Evolutionary conservation across 1,140 invertebrate genomes (phyloP).

Genomic region (Drosophila repleta): DNA sequence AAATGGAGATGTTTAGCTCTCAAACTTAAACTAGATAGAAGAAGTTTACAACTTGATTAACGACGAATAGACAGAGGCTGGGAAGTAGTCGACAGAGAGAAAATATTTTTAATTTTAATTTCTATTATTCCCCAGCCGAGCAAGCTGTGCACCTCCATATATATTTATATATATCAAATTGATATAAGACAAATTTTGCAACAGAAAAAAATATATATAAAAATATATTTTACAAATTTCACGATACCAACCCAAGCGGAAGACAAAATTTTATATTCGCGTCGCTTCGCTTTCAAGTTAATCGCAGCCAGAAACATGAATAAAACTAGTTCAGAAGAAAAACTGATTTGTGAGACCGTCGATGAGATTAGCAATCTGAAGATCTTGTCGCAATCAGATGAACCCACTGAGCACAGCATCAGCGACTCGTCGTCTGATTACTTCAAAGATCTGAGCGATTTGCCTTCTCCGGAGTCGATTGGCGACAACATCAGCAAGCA

Average conservation of each 20-base stretch:
- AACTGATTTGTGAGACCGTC: background rate
- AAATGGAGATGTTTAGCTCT: constrained; percentile 9
- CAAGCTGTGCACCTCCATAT: background rate
- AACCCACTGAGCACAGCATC: background rate
- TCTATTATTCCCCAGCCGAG: background rate
- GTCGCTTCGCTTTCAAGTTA: background rate
- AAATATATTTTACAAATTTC: background rate
- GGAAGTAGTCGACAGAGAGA: background rate
- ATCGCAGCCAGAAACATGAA: constrained; percentile 2
- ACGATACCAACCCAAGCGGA: background rate
- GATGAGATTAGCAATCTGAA: background rate
- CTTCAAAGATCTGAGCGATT: background rate
- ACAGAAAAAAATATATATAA: too few species aligned
- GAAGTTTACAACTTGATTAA: too few species aligned
- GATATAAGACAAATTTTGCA: background rate
- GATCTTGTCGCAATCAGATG: background rate
- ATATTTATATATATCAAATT: background rate
- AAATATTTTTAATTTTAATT: background rate
- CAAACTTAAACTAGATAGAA: constrained; percentile 8
- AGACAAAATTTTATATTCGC: constrained; percentile 13
- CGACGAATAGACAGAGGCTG: background rate
- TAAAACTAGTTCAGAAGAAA: background rate
- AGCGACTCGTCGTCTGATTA: too few species aligned
- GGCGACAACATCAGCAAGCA: background rate
- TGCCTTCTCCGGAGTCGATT: background rate